phyloP scores from a whole-genome alignment of 37 sponge, comb jelly and placozoan genomes.

The Bolinopsis microptera region DNA sequence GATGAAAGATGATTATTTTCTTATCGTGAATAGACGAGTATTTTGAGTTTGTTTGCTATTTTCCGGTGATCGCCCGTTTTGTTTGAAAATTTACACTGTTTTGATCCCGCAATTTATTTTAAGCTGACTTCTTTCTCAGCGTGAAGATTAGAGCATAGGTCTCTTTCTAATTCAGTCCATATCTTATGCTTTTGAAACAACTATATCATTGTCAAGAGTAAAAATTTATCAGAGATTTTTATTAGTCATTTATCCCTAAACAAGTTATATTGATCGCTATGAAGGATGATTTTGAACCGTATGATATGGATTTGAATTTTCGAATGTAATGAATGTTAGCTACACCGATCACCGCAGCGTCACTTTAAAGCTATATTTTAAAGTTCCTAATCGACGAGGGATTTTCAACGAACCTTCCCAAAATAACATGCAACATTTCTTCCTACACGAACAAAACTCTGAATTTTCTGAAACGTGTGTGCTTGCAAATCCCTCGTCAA shows the following conservation, averaged over 20 bases:
- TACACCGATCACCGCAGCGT: background rate
- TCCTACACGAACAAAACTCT: background rate
- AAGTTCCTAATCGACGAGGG: background rate
- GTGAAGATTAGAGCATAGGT: background rate
- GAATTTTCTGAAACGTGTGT: background rate
- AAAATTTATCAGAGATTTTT: background rate
- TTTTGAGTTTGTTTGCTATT: background rate
- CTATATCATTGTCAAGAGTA: background rate
- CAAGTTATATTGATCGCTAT: background rate
- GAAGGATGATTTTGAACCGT: too few species aligned
- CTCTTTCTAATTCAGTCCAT: background rate
- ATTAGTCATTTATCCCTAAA: background rate
- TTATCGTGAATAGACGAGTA: background rate
- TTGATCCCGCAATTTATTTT: background rate
- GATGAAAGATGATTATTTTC: background rate
- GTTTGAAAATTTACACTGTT: background rate
- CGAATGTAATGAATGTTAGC: background rate
- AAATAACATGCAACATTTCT: background rate
- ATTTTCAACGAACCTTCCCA: background rate
- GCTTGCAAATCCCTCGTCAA: background rate
- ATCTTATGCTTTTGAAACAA: background rate
- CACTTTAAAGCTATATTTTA: background rate
- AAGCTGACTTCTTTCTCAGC: background rate
- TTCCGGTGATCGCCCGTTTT: background rate
- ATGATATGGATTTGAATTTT: background rate